Base-by-base conservation (phyloP, 2,888 invertebrate genomes). In the Rhamphomyia laevipes region DNA sequence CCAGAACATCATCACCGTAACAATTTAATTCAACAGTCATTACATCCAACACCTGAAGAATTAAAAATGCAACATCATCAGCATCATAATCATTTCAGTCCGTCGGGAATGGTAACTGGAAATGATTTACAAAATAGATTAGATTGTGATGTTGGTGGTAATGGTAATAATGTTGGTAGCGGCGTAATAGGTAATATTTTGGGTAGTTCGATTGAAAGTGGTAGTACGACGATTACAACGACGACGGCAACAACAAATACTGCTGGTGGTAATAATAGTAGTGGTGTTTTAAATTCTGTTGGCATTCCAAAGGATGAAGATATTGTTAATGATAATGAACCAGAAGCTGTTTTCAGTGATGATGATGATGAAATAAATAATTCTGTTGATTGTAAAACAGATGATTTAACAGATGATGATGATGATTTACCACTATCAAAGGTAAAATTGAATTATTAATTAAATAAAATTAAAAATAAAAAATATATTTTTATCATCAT, bases 281-380 rank as follows among this genome's bases (percentile, higher is more conserved):
- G 23, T 27, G 35, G 35, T n/a, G 5, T 12, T 13, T 6, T 33
- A 43, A 57, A 75, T 76, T 56, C 74, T 15, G 23, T 43, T 87
- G 12, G 80, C 81, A 30, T 91, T 90, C 66, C 13, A 27, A 42
- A 42, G 10, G 42, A 42, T 23, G 42, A 42, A 23, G 35, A 35
- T 13, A 90, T 89, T 58, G 90, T 90, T 61, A 89, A 88, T 58
- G 90, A 91, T 61, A 88, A 89, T 51, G 84, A 83, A 31, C 61
- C 70, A 46, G 64, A 68, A 5, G 45, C 31, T 42, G 50, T 44
- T 53, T 56, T 48, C 23, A 53, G 53, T 48, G 51, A 51, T 41
- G 53, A 51, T 21, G 66, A 84, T 79, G 61, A 83, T 78, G 41
- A 84, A 79, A 58, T 84, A 78, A 60, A 54, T 15, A 61, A 21